These are phyloP conservation scores for Speoplatyrhinus poulsoni DNA, from an alignment of 2,113 vertebrate genomes.

Conservation along the genomic window DNA sequence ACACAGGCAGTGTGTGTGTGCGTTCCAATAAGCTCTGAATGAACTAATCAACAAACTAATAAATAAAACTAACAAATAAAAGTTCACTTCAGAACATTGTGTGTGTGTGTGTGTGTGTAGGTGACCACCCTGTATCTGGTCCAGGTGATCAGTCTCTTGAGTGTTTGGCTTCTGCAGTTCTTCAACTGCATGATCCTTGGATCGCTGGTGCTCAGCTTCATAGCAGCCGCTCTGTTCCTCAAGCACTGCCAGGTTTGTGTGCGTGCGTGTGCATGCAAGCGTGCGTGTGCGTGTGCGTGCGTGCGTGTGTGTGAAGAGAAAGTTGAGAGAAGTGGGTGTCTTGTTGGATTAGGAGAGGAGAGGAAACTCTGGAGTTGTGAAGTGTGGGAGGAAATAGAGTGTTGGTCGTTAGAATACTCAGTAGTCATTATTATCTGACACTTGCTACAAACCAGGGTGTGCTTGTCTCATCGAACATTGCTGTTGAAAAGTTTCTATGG, in stretches of 20 bases:
- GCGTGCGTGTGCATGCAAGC: constrained; percentile 7
- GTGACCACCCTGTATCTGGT: constrained; percentile 84
- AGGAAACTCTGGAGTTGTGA: too few relatives aligned
- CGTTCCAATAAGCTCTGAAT: background rate
- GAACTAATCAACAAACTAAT: too few relatives aligned
- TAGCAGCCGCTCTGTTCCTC: constrained; percentile 83
- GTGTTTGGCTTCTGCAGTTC: constrained; percentile 92
- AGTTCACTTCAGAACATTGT: background rate
- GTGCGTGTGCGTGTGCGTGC: constrained; percentile 14
- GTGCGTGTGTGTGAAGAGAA: background rate
- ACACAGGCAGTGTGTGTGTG: background rate
- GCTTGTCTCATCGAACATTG: too few relatives aligned
- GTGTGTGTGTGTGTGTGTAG: constrained; percentile 64
- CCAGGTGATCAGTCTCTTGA: constrained; percentile 84
- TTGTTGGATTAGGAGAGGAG: too few relatives aligned
- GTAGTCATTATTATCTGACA: too few relatives aligned
- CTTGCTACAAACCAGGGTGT: too few relatives aligned
- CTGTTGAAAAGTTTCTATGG: too few relatives aligned
- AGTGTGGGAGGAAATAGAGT: too few relatives aligned
- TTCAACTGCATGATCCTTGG: constrained; percentile 96
- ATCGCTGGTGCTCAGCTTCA: constrained; percentile 92
- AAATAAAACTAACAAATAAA: too few relatives aligned
- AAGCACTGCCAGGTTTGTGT: constrained; percentile 84
- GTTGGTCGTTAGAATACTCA: too few relatives aligned
- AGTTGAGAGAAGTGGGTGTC: too few relatives aligned